phyloP scores from a whole-genome alignment of 2,113 vertebrate genomes.

The Melanerpes formicivorus region DNA sequence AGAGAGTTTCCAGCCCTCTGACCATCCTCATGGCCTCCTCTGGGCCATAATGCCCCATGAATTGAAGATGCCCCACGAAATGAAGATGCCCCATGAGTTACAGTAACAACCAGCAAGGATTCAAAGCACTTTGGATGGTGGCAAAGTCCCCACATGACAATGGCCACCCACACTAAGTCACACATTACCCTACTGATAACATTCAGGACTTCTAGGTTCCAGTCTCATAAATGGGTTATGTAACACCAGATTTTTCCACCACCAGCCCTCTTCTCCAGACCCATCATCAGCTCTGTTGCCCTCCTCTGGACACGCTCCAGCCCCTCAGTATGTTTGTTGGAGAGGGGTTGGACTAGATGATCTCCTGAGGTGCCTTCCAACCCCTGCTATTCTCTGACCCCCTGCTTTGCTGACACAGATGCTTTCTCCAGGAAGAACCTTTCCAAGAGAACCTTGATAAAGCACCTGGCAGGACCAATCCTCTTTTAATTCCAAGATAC shows the following conservation, averaged over 20 bases:
- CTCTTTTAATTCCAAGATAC: slow-evolving; percentile 50
- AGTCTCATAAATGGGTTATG: neutral
- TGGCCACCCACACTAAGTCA: neutral
- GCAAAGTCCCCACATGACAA: neutral
- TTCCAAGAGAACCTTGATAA: slow-evolving; percentile 39
- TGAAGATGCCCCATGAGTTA: neutral
- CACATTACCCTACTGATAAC: neutral
- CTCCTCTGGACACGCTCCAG: too few species aligned
- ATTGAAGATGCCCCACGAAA: neutral
- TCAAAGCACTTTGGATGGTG: slow-evolving; percentile 10
- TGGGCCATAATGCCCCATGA: too few species aligned
- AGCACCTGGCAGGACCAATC: slow-evolving; percentile 22
- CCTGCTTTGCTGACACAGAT: neutral
- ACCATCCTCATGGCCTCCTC: too few species aligned
- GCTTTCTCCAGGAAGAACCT: neutral
- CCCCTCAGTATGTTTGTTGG: too few species aligned
- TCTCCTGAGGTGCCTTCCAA: too few species aligned
- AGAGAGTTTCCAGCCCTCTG: too few species aligned
- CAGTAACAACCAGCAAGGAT: neutral
- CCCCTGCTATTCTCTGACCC: too few species aligned
- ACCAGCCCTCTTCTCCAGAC: too few species aligned
- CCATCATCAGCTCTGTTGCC: too few species aligned
- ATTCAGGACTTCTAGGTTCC: neutral
- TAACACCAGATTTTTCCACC: too few species aligned
- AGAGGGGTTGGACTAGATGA: too few species aligned